These are phyloP conservation scores for Drosophila elegans DNA, from an alignment of 1,140 invertebrate genomes.

Conservation along the genomic window DNA sequence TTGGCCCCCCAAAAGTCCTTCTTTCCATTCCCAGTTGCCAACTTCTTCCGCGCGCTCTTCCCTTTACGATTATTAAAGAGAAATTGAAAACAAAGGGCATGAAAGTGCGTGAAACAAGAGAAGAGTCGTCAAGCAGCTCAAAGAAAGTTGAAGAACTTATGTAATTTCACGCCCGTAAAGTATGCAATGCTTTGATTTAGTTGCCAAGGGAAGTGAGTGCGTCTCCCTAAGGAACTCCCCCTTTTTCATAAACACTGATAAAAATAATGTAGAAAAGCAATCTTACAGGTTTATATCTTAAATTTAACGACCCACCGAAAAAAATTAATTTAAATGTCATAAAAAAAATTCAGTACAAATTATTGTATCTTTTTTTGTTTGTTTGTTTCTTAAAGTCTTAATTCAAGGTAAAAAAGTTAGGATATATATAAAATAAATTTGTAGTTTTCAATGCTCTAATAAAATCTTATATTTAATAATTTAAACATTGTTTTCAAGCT, in stretches of 20 bases:
- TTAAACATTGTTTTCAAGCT: too few species aligned
- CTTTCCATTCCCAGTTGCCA: conserved; percentile 12
- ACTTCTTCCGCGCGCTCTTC: background rate
- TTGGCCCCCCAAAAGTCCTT: conserved; percentile 19
- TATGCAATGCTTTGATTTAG: conserved; percentile 66
- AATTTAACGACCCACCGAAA: too few species aligned
- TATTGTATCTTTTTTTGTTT: too few species aligned
- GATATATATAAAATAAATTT: too few species aligned
- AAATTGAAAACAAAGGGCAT: conserved; percentile 67
- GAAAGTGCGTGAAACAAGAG: conserved; percentile 18
- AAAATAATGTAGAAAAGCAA: too few species aligned
- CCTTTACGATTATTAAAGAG: conserved; percentile 68
- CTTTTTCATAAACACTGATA: background rate
- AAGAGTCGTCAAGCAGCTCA: background rate
- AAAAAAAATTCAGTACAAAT: too few species aligned
- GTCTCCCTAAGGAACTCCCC: background rate
- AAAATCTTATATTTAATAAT: too few species aligned
- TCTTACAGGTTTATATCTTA: too few species aligned
- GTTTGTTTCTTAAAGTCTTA: too few species aligned
- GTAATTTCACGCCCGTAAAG: conserved; percentile 65
- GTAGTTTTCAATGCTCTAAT: too few species aligned
- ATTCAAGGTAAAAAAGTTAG: too few species aligned
- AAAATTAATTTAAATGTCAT: too few species aligned
- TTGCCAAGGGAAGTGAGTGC: conserved; percentile 53
- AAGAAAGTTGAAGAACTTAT: conserved; percentile 46